Evolutionary conservation across 2,888 invertebrate species (phyloP), one percentile per base, ranked within the genome.

Genomic region (Luperina nickerlii): DNA sequence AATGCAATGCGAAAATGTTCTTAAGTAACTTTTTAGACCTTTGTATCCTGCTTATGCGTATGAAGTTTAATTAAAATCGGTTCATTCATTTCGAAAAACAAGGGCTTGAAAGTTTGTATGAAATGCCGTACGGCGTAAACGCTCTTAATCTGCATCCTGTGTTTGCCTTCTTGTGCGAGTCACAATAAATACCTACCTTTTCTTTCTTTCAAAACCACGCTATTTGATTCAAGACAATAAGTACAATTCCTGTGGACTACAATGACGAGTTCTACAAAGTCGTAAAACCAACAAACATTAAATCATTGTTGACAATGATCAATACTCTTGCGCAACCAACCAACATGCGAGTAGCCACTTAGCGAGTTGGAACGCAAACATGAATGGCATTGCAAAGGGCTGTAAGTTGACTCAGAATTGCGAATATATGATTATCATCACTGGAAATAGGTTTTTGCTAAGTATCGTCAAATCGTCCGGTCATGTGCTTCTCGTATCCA

Each of bases 301-400:
- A 54, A 66, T 76, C 66, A 87, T 72, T 86, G 76, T 88, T 76
- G 74, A 82, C 82, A 63, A 69, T 71, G 67, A 77, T 69, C 57
- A 57, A 48, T 67, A n/a, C 66, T 60, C 65, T 82, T 88, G 67
- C 81, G 79, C 69, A 82, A 88, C 67, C 9, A 9, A 67, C 68
- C 72, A 78, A 86, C 83, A 85, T 32, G 81, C 38, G 62, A 82
- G 82, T 71, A 68, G 77, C 69, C 85, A 88, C 78, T 87, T 83
- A 87, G 82, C 81, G 11, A 71, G 60, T 81, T 38, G 20, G 38
- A 63, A 24, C 38, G 79, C 67, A 76, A 83, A 83, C 79, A 74
- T 65, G 27, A 65, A 24, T 73, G 82, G 72, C 81, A 80, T 88
- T 86, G 84, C 75, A 68, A 78, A 76, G 77, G 78, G 67, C 24